A percentile compares a stretch with the other conserved stretches of the same genome.
These are phyloP conservation scores for Bubo blakistoni DNA, from an alignment of 2,113 vertebrate species.

Conservation along the genomic window DNA sequence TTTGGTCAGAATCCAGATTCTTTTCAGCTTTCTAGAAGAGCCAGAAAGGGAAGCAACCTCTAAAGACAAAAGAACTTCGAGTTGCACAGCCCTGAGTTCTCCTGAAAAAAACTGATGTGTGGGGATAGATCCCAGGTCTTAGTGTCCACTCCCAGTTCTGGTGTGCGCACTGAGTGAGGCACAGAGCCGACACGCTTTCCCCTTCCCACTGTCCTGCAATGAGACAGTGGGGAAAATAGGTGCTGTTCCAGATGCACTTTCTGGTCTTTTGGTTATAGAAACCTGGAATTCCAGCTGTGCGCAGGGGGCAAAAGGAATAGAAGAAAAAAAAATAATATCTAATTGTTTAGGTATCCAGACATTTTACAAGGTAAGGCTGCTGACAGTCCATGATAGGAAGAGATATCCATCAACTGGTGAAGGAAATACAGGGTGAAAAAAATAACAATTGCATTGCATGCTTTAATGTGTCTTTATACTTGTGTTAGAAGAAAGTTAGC, in stretches of 20 bases:
- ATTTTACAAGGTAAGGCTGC: not conserved
- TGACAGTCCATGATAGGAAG: not conserved
- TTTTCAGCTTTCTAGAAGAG: not conserved
- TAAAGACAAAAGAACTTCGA: not conserved
- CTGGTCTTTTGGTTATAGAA: not conserved
- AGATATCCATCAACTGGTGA: not conserved
- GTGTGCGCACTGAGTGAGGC: too few species aligned
- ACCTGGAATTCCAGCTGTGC: not conserved
- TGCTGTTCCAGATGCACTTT: not conserved
- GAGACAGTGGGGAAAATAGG: not conserved
- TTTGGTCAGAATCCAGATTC: not conserved
- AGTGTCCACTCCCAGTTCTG: not conserved
- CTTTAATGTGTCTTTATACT: not conserved
- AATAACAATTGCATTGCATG: not conserved
- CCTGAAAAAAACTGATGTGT: not conserved
- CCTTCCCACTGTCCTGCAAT: not conserved
- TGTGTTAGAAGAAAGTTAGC: not conserved
- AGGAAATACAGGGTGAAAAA: not conserved
- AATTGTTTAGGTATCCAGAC: not conserved
- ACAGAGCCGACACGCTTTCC: not conserved
- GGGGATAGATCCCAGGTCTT: not conserved
- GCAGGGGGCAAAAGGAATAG: not conserved
- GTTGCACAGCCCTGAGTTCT: not conserved
- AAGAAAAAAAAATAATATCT: rapidly evolving
- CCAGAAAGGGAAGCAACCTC: not conserved